Conservation (phyloP, 37 sponge, comb jelly and placozoan species). For the Axinella damicornis region DNA sequence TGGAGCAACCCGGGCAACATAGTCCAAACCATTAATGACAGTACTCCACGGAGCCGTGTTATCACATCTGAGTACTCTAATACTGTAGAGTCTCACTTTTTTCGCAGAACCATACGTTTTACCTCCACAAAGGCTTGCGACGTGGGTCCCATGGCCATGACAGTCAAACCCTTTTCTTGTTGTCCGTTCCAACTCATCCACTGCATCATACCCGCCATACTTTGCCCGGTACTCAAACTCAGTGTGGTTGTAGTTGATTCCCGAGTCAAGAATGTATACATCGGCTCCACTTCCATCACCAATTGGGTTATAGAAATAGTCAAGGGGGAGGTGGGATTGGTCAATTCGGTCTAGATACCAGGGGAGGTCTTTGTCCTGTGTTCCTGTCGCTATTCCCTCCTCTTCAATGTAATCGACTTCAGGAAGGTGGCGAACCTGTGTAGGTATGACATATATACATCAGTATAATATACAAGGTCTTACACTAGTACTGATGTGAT, state of each 20-base stretch:
- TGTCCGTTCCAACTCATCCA: slow-evolving; percentile 23
- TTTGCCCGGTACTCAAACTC: slow-evolving; percentile 66
- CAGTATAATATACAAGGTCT: not conserved
- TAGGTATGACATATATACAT: not conserved
- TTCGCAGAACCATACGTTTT: slow-evolving; percentile 76
- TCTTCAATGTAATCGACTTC: slow-evolving; percentile 73
- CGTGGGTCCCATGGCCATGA: slow-evolving; percentile 86
- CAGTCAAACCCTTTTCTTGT: slow-evolving; percentile 58
- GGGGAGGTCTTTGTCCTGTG: not conserved
- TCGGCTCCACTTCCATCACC: slow-evolving; percentile 78
- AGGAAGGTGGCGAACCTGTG: slow-evolving; percentile 48
- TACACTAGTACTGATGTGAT: too few relatives aligned
- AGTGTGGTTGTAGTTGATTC: slow-evolving; percentile 72
- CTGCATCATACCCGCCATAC: slow-evolving; percentile 57
- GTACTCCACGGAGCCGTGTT: slow-evolving; percentile 66
- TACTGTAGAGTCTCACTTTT: slow-evolving; percentile 57
- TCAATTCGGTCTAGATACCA: slow-evolving; percentile 71
- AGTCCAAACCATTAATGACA: slow-evolving; percentile 57
- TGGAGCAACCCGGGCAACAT: not conserved
- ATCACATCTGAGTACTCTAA: slow-evolving; percentile 58
- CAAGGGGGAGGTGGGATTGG: slow-evolving; percentile 47
- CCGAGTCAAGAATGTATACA: slow-evolving; percentile 73
- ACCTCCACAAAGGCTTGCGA: slow-evolving; percentile 75
- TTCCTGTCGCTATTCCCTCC: slow-evolving; percentile 53
- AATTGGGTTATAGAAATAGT: slow-evolving; percentile 62